Evolutionary conservation across 2,888 invertebrate species (phyloP), one percentile per base, ranked within the genome.

Genomic region (Rhynchonema sp.): DNA sequence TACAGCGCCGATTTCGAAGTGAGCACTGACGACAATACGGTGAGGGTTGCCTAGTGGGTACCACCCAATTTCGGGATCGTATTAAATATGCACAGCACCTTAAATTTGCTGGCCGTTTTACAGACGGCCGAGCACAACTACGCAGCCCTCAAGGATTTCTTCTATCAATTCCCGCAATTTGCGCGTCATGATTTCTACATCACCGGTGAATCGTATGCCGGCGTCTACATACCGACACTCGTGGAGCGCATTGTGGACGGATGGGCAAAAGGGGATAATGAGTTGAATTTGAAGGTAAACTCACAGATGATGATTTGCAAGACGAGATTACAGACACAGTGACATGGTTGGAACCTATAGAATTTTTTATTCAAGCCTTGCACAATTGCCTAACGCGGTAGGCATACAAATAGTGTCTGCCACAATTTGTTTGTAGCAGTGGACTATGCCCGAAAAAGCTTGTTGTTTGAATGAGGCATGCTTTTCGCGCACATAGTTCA

Each of bases 121-220:
- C 49, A 69, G 68, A 74, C 74, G 22, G 72, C 79, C 1, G 53
- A 65, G 1, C 74, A 77, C 63, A 79, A 78, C 66, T 74, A 74
- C 64, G 66, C 71, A 29, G 79, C 79, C 22, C 61, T 79, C 60
- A 72, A 76, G 63, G 67, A 74, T 63, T 79, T 78, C 70, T 76
- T 78, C 67, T 62, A 60, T 30, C 74, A 74, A 62, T 79, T 74
- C 67, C 76, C 77, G 20, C 72, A 75, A 60, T 78, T 73, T 64
- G 68, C 67, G 27, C 63, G 67, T 2, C 74, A 76, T 65, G 72
- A 74, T 26, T 75, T 77, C 56, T 79, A 72, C 67, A 71, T 79
- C 57, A 74, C 77, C 58, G 79, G 77, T 46, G 78, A 78, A 63
- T 76, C 75, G 58, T 78, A 78, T 64, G 77, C 74, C 9, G 78